phyloP scores from a whole-genome alignment of 2,888 invertebrate genomes.

The Plagodis dolabraria region DNA sequence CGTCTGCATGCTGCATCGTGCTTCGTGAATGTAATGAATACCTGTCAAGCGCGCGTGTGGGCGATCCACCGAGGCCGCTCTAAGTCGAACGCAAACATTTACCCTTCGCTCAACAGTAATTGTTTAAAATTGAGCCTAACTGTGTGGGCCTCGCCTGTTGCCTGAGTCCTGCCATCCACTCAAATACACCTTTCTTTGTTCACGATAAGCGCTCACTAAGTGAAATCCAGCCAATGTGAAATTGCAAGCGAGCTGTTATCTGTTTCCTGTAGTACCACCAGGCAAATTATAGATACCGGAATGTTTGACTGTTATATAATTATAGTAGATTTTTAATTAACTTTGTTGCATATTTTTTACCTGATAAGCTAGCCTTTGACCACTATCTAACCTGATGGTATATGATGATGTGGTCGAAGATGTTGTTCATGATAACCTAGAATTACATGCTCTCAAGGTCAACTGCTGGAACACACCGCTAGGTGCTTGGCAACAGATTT shows the following conservation, averaged over 20 bases:
- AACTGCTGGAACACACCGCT: too few species aligned
- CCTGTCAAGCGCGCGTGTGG: conserved; percentile 83
- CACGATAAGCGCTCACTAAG: conserved; percentile 66
- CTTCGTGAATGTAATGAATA: conserved; percentile 81
- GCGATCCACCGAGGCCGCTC: conserved; percentile 68
- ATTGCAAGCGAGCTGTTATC: conserved; percentile 5
- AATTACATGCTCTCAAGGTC: too few species aligned
- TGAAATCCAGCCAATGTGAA: conserved; percentile 41
- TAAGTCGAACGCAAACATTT: conserved; percentile 84
- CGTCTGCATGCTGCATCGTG: conserved; percentile 56
- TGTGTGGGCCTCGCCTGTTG: conserved; percentile 81
- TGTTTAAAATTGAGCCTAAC: conserved; percentile 85
- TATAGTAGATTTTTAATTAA: too few species aligned
- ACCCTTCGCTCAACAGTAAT: conserved; percentile 82
- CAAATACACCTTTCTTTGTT: conserved; percentile 63
- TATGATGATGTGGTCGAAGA: too few species aligned
- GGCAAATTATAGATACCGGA: too few species aligned
- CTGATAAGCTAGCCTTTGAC: too few species aligned
- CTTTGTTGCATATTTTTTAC: too few species aligned
- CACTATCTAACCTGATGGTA: too few species aligned
- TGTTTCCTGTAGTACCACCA: too few species aligned
- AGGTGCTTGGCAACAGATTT: too few species aligned
- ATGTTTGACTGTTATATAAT: too few species aligned
- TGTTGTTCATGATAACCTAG: too few species aligned
- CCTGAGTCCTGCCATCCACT: conserved; percentile 62